A percentile compares a stretch with the other conserved stretches of the same genome.
These are phyloP conservation scores for Ophion costatus DNA, from an alignment of 2,888 invertebrate species.

Conservation along the genomic window DNA sequence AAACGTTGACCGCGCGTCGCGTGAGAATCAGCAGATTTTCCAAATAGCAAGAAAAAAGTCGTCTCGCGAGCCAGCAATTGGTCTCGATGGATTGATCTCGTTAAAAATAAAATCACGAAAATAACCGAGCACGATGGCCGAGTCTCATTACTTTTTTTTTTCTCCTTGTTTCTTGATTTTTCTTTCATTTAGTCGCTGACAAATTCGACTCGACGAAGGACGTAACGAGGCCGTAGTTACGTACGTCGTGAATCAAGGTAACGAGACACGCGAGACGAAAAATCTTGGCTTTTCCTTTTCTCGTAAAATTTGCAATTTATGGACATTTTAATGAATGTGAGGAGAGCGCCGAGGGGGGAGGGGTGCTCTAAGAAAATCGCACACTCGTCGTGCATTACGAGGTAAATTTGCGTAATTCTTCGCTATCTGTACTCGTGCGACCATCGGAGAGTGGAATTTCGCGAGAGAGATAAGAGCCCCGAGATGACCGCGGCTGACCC, in stretches of 20 bases:
- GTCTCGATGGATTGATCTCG: background rate
- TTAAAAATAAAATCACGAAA: constrained; percentile 18
- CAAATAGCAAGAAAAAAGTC: too few species aligned
- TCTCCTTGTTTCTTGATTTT: constrained; percentile 10
- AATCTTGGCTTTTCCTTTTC: background rate
- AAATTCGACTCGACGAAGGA: background rate
- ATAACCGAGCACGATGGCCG: too few species aligned
- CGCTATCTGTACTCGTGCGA: too few species aligned
- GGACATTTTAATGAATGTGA: background rate
- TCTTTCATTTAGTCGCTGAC: background rate
- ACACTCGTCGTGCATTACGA: too few species aligned
- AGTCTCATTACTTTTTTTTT: background rate
- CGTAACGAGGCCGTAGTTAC: too few species aligned
- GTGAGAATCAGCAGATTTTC: too few species aligned
- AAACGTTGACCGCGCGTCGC: too few species aligned
- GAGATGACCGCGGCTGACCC: constrained; percentile 8
- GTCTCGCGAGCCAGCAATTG: background rate
- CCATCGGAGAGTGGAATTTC: background rate
- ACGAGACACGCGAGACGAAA: background rate
- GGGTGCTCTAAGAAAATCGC: too few species aligned
- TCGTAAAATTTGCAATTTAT: background rate
- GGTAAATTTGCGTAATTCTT: too few species aligned
- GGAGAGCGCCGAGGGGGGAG: too few species aligned
- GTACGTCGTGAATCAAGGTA: too few species aligned
- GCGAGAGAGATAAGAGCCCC: background rate